Conservation (phyloP, 2,113 vertebrate species). For the Rhinoptilus africanus region DNA sequence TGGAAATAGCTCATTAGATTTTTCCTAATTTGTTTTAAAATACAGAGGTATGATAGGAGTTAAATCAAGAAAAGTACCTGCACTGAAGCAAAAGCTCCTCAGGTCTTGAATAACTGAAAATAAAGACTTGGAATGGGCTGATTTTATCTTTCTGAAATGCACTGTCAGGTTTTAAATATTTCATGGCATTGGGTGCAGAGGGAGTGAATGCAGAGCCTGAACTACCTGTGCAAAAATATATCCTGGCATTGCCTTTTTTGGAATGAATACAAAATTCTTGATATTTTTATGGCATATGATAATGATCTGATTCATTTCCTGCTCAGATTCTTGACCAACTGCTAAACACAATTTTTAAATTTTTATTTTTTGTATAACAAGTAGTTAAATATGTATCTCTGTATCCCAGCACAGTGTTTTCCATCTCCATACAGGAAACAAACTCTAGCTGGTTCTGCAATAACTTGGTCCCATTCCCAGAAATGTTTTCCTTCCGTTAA, state of each 20-base stretch:
- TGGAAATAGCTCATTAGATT: not conserved
- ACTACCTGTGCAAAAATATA: not conserved
- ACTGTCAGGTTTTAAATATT: not conserved
- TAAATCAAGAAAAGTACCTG: not conserved
- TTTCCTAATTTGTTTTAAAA: not conserved
- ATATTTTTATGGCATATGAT: slow-evolving; percentile 13
- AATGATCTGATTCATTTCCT: slow-evolving; percentile 54
- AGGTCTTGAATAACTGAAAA: not conserved
- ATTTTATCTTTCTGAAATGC: not conserved
- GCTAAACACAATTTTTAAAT: not conserved
- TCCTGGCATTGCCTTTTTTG: not conserved
- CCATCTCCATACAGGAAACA: not conserved
- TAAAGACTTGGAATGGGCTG: not conserved
- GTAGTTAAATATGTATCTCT: slow-evolving; percentile 7
- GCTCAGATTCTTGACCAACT: not conserved
- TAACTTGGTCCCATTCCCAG: not conserved
- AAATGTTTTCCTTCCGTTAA: not conserved
- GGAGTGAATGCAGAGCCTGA: not conserved
- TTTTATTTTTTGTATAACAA: not conserved
- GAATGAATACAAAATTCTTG: not conserved
- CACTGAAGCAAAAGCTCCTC: not conserved
- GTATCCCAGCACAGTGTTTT: not conserved
- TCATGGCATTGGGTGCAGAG: not conserved
- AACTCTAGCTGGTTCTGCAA: not conserved
- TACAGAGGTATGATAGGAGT: not conserved